These are phyloP conservation scores for Heterotilapia buettikoferi DNA, from an alignment of 2,113 vertebrate genomes.

Conservation along the genomic window DNA sequence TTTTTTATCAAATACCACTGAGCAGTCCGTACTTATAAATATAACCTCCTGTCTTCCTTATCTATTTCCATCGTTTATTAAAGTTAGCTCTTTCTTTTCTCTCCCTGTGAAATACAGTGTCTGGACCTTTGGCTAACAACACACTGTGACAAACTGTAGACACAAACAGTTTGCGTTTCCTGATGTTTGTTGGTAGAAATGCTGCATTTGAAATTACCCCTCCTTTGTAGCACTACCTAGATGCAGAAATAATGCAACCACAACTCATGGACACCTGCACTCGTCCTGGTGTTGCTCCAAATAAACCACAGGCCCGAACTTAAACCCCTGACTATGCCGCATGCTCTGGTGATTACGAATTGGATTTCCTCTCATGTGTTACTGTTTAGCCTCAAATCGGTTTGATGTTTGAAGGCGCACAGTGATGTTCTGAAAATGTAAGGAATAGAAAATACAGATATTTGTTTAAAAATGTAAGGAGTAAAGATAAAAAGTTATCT, in stretches of 20 bases:
- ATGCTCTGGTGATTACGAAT: background rate
- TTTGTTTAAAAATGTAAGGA: background rate
- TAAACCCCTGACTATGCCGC: background rate
- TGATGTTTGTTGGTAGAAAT: background rate
- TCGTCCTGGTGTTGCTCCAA: background rate
- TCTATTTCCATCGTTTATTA: background rate
- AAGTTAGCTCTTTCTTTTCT: background rate
- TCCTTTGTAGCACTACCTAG: background rate
- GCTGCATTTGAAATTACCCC: background rate
- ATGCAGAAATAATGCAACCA: background rate
- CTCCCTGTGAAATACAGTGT: background rate
- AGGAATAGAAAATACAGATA: background rate
- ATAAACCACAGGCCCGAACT: background rate
- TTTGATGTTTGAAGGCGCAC: background rate
- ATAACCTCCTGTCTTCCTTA: background rate
- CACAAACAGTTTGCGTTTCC: background rate
- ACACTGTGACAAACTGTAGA: background rate
- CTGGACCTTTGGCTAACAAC: background rate
- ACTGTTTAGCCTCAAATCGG: background rate
- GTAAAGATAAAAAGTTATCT: background rate
- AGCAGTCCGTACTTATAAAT: background rate
- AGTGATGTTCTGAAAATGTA: background rate
- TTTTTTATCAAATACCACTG: background rate
- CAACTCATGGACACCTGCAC: background rate
- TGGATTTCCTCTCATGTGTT: background rate